Evolutionary conservation across 1,140 invertebrate genomes (phyloP).

Genomic region (Sarcophaga bullata): DNA sequence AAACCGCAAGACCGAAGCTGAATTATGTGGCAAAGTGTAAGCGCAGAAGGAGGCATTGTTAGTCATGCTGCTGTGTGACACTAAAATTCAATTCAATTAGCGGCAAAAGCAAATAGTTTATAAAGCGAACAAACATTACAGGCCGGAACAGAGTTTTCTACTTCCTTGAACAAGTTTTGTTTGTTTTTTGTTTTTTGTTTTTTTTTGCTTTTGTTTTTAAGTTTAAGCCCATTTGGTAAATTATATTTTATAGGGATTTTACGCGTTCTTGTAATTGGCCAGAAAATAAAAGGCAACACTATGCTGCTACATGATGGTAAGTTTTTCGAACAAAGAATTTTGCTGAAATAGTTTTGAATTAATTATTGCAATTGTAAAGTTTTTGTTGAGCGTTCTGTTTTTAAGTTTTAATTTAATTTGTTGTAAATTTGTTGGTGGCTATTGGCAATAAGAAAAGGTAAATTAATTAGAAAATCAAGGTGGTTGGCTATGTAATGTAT

Average conservation of each 20-base stretch:
- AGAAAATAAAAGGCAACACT: not conserved
- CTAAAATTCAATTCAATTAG: not conserved
- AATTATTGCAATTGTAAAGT: not conserved
- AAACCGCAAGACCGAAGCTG: too few relatives aligned
- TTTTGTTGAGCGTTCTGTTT: not conserved
- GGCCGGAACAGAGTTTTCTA: not conserved
- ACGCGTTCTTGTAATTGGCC: slow-evolving; percentile 13
- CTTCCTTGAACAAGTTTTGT: too few relatives aligned
- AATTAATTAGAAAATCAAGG: too few relatives aligned
- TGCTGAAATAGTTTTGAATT: not conserved
- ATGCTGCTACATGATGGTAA: not conserved
- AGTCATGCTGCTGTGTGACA: too few relatives aligned
- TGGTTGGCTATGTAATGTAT: too few relatives aligned
- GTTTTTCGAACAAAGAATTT: not conserved
- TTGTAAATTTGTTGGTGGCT: not conserved
- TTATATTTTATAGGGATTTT: slow-evolving; percentile 9
- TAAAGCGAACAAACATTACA: not conserved
- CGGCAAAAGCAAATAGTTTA: not conserved
- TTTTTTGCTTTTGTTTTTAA: not conserved
- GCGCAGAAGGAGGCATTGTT: too few relatives aligned
- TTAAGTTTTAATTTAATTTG: not conserved
- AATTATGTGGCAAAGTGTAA: too few relatives aligned
- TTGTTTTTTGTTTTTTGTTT: too few relatives aligned
- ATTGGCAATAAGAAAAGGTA: too few relatives aligned
- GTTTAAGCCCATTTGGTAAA: slow-evolving; percentile 14